Percentiles rank a stretch among this genome's conserved stretches.
Evolutionary conservation across 2,797 vertebrate species (phyloP).

Genomic region (Notamacropus eugenii): DNA sequence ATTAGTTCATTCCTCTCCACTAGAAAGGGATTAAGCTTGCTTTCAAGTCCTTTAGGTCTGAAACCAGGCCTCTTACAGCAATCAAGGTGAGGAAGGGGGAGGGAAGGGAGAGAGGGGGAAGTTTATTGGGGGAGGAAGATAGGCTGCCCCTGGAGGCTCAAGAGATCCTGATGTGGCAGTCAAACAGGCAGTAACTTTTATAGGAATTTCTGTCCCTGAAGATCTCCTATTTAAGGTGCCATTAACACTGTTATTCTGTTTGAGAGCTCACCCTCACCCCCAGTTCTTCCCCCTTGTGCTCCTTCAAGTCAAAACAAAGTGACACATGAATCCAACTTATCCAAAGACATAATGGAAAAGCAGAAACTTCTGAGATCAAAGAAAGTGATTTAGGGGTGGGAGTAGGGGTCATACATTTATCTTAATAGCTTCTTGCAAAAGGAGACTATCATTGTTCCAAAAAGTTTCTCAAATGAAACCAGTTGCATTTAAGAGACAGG

Average conservation of each 20-base stretch:
- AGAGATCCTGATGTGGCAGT: not conserved
- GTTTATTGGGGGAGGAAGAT: slow-evolving; percentile 17
- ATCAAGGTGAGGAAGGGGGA: not conserved
- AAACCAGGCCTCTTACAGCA: not conserved
- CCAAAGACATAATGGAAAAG: not conserved
- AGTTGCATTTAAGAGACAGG: not conserved
- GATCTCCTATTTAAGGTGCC: slow-evolving; percentile 34
- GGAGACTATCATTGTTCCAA: not conserved
- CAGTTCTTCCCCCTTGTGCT: not conserved
- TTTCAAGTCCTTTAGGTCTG: slow-evolving; percentile 55
- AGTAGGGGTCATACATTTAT: not conserved
- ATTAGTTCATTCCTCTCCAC: slow-evolving; percentile 36
- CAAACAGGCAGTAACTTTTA: slow-evolving; percentile 47
- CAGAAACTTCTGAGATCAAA: not conserved
- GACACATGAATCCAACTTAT: not conserved
- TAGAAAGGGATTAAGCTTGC: slow-evolving; percentile 46
- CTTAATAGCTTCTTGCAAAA: not conserved
- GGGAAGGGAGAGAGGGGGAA: not conserved
- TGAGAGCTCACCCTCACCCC: not conserved
- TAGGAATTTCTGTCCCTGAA: slow-evolving; percentile 23
- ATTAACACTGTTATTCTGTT: slow-evolving; percentile 12
- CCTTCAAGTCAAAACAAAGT: not conserved
- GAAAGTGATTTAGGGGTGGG: not conserved
- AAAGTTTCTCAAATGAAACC: not conserved
- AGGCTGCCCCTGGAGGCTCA: slow-evolving; percentile 4